Evolutionary conservation across 2,113 vertebrate genomes (phyloP).

Genomic region (Channa argus): DNA sequence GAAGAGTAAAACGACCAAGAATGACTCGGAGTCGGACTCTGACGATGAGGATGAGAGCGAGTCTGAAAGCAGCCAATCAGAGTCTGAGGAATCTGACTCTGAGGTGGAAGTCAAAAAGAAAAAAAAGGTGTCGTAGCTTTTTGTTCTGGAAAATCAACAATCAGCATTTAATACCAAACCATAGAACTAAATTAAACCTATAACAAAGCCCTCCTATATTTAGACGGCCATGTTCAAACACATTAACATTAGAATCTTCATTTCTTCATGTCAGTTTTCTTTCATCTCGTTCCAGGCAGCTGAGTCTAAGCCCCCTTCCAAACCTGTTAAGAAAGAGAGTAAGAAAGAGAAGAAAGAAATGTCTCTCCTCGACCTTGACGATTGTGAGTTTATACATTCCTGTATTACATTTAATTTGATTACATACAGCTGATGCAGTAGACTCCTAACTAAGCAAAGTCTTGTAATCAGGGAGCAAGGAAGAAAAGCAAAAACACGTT

Average conservation of each 20-base stretch:
- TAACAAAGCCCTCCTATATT: not conserved
- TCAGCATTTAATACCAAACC: not conserved
- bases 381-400: slow-evolving; percentile 86
- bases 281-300: slow-evolving; percentile 50
- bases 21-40: slow-evolving; percentile 82
- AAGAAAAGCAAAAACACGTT: too few species aligned
- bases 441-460: too few species aligned
- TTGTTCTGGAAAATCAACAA: not conserved
- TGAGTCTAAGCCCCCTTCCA: slow-evolving; percentile 78
- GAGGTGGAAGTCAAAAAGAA: slow-evolving; percentile 84
- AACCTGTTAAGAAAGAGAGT: slow-evolving; percentile 78
- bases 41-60: slow-evolving; percentile 88
- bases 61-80: slow-evolving; percentile 90
- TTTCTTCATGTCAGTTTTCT: not conserved
- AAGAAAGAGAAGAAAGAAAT: slow-evolving; percentile 89
- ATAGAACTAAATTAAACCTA: not conserved
- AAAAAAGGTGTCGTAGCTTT: slow-evolving; percentile 79
- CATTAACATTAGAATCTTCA: not conserved
- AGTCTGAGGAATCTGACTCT: slow-evolving; percentile 85
- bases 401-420: not conserved
- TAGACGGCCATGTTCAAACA: too few species aligned
- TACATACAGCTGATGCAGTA: too few species aligned
- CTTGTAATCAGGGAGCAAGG: too few species aligned
- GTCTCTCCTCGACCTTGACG: slow-evolving; percentile 95
- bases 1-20: slow-evolving; percentile 74